Base-by-base conservation (phyloP, 2,797 vertebrate genomes). In the Cephalopachus bancanus region DNA sequence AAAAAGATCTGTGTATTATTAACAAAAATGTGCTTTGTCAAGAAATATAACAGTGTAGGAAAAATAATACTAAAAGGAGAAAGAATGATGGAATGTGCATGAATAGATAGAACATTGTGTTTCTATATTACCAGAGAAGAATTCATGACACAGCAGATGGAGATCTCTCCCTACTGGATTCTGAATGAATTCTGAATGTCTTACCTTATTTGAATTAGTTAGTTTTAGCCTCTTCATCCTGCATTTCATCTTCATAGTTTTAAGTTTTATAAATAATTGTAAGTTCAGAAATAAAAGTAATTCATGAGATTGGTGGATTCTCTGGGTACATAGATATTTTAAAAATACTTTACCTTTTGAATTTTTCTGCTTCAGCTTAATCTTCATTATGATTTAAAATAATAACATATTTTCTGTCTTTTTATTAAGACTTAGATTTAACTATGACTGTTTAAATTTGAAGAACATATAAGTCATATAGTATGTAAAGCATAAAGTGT, bases 391-490 rank as follows among this genome's bases (percentile, higher is more conserved):
- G 17, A 28, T 83, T 79, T 86, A 53, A 92, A 91, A 69, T 71
- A 72, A 49, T 33, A 69, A 17, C 90, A 4, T 83, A 30, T 78
- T 89, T 69, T 74, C 28, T 83, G 11, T 51, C 6, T 57, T 86
- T 93, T 76, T 79, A 74, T 67, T 11, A 64, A 92, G 30, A 59
- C 89, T 75, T 72, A 81, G n/a, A 94, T 81, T 97, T 85, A 95
- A 86, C 10, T 79, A 11, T 62, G 55, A 9, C 4, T 62, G 5
- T 85, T 95, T 76, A 91, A 90, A 78, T 84, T 85, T 88, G 62
- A 94, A 72, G 15, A 89, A 75, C 1, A 24, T 44, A 9, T 59
- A 86, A 89, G 8, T 4, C 24, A 20, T 78, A 33, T 64, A 74
- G 67, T 55, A n/a, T 83, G 26, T 60, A 72, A 81, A 94, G 24